Conservation (phyloP, 2,113 vertebrate species). For the Varanus komodoensis region DNA sequence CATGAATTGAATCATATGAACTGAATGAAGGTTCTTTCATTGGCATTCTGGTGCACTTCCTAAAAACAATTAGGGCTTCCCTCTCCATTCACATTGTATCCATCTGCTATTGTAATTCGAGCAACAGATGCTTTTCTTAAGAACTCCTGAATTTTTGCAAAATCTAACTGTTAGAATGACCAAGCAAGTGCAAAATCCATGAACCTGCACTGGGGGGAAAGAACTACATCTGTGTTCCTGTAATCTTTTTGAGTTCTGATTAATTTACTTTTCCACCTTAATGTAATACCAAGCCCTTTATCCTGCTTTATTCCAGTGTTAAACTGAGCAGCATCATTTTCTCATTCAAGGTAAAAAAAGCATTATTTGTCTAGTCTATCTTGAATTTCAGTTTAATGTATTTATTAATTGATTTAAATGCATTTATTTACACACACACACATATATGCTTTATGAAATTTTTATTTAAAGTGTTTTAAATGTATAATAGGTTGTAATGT, state of each 20-base stretch:
- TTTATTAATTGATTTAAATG: too few relatives aligned
- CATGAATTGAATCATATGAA: constrained; percentile 61
- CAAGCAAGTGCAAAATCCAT: constrained; percentile 62
- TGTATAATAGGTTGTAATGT: too few relatives aligned
- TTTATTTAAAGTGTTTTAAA: too few relatives aligned
- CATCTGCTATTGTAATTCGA: constrained; percentile 68
- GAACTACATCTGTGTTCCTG: constrained; percentile 73
- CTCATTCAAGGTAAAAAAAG: constrained; percentile 7
- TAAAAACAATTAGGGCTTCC: constrained; percentile 71
- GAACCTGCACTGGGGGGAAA: constrained; percentile 60
- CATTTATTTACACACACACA: too few relatives aligned
- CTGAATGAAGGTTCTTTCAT: constrained; percentile 54
- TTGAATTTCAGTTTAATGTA: not conserved
- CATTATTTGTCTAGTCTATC: constrained; percentile 24
- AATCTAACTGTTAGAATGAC: constrained; percentile 73
- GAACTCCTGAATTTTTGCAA: constrained; percentile 75
- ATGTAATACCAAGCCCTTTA: constrained; percentile 61
- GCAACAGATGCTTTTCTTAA: constrained; percentile 74
- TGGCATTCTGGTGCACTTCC: constrained; percentile 64
- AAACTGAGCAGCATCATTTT: constrained; percentile 40
- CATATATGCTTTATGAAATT: too few relatives aligned
- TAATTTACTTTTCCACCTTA: constrained; percentile 70
- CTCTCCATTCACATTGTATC: constrained; percentile 57
- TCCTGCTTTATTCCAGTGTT: constrained; percentile 52
- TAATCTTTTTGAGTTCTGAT: constrained; percentile 68